Evolutionary conservation across 2,888 invertebrate species (phyloP), one percentile per base, ranked within the genome.

Genomic region (Mythimna impura): DNA sequence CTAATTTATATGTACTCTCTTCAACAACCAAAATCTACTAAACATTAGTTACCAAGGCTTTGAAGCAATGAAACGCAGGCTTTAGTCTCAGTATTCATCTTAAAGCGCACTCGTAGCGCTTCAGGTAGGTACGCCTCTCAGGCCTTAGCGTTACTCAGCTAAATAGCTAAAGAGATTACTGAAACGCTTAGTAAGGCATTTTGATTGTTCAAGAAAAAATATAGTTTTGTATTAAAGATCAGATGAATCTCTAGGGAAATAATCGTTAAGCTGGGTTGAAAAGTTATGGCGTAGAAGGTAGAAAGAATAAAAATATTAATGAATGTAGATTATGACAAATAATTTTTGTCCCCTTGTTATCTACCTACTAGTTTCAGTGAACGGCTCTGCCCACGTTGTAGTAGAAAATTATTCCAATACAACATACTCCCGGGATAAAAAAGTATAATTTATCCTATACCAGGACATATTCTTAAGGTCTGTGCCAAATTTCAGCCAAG

Each of bases 141-240:
- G 7, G 7, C 40, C 12, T 10, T 2, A n/a, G 22, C 54, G 22
- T 69, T 68, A 66, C 71, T 71, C 61, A 66, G 63, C 54, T 58
- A 57, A 70, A 84, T 64, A 54, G 43, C 61, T 43, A 10, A 58
- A 75, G 10, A 64, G 34, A 71, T 71, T 78, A 71, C 50, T 68
- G 36, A 74, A 69, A 25, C n/a, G 66, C 71, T 73, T 69, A 60
- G 78, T 74, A 75, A 82, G 69, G 62, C 64, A 63, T 75, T 76
- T 65, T 68, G 36, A 63, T 81, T 77, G 47, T 66, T 50, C 25
- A 30, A 52, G 54, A 63, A 65, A 47, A 70, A 66, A 55, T 10
- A 50, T 52, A 43, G 55, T 40, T 68, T n/a, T 58, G 17, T 64
- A 68, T 60, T 25, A 50, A 62, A 57, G 69, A 71, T 50, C 25